Evolutionary conservation across 37 sponge, comb jelly and placozoan species (phyloP), one percentile per base, ranked within the genome.

Genomic region (Ianthella basta): DNA sequence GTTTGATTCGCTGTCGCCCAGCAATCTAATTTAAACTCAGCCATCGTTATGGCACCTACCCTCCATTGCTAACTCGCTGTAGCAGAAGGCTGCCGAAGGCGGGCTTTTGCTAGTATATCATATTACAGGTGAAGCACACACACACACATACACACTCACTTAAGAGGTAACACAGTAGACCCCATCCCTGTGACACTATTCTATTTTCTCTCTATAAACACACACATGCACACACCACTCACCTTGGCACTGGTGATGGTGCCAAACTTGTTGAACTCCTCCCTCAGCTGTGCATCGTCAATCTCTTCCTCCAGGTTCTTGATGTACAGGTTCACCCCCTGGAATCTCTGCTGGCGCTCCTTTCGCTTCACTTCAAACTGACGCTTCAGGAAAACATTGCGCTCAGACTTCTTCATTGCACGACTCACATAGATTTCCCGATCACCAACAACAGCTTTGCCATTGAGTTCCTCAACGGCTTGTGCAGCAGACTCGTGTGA

Each of bases 171-270:
- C n/a, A n/a, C n/a, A n/a, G n/a, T n/a, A n/a, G n/a, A n/a, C n/a
- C n/a, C n/a, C n/a, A n/a, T n/a, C n/a, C n/a, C n/a, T n/a, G n/a
- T n/a, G n/a, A n/a, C n/a, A n/a, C n/a, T n/a, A n/a, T n/a, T n/a
- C n/a, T n/a, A n/a, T n/a, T n/a, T n/a, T n/a, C n/a, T n/a, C n/a
- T n/a, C n/a, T n/a, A n/a, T n/a, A n/a, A n/a, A n/a, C n/a, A n/a
- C n/a, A n/a, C n/a, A n/a, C n/a, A n/a, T n/a, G n/a, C n/a, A n/a
- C n/a, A n/a, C n/a, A n/a, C n/a, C n/a, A 44, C 72, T 13, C 37
- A 95, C 91, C 89, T 99, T 99, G 24, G 95, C 97, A 88, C 97
- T 96, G 23, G 99, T 99, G 74, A 99, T 99, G 85, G 68, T 94
- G 23, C 99, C 99, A 86, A 91, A 99, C 59, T 91, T 89, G 50